Conservation (phyloP, 2,113 vertebrate genomes). For the Siniperca knerii region DNA sequence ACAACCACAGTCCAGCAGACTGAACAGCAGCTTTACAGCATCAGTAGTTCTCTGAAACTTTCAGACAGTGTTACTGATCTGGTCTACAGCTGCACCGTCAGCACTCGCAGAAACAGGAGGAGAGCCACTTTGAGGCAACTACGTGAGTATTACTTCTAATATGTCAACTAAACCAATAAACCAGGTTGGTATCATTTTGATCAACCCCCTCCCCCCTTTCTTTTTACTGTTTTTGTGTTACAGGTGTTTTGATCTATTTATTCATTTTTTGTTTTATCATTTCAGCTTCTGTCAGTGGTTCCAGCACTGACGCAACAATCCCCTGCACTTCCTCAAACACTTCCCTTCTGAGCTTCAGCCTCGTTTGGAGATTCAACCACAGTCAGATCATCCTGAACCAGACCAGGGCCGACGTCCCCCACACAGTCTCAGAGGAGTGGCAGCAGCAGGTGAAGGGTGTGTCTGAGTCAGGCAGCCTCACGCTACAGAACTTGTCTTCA, state of each 20-base stretch:
- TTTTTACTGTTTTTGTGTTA: not conserved
- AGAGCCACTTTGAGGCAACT: no score
- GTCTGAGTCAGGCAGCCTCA: conserved; percentile 34
- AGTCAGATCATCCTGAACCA: conserved; percentile 17
- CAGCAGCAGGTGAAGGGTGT: conserved; percentile 25
- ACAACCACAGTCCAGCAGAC: not conserved
- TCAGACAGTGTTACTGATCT: not conserved
- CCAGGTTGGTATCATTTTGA: no score
- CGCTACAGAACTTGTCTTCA: conserved; percentile 6
- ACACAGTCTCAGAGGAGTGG: conserved; percentile 25
- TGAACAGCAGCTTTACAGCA: conserved; percentile 55
- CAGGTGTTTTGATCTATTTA: no score
- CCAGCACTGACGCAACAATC: conserved; percentile 1
- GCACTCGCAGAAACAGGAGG: rapidly evolving
- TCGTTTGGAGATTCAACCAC: conserved; percentile 51
- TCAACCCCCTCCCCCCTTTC: no score
- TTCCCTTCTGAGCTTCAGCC: no score
- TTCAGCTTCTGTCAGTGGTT: not conserved
- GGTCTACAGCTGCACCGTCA: conserved; percentile 64
- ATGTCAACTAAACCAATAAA: no score
- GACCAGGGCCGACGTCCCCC: rapidly evolving
- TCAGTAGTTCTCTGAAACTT: conserved; percentile 40
- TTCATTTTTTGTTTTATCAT: no score
- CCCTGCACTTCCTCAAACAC: conserved; percentile 19
- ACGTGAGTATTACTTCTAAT: no score